A percentile compares a stretch with the other conserved stretches of the same genome.
Conservation (phyloP, 2,888 invertebrate genomes). For the Lepetodrilus schrolli region DNA sequence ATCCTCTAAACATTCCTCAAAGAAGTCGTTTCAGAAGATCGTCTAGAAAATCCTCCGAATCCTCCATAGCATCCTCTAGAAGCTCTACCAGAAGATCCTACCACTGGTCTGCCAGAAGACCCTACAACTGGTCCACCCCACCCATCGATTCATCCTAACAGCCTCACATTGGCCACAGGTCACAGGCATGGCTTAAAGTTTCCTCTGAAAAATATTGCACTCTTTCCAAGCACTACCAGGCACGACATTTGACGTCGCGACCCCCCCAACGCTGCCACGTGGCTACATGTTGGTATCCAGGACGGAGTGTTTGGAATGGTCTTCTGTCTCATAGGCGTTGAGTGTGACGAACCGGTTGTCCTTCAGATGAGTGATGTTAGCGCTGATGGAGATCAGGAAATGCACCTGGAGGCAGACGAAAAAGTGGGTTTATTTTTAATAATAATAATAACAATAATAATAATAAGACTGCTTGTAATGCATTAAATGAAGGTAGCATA, state of each 20-base stretch:
- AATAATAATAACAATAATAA: too few relatives aligned
- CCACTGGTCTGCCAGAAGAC: background rate
- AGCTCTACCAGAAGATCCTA: background rate
- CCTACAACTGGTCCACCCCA: background rate
- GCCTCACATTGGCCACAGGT: background rate
- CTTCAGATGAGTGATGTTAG: constrained; percentile 67
- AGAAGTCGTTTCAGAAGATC: too few relatives aligned
- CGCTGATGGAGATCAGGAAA: constrained; percentile 68
- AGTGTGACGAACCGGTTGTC: constrained; percentile 68
- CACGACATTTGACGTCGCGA: too few relatives aligned
- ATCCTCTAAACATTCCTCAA: background rate
- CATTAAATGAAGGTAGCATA: too few relatives aligned
- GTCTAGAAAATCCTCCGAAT: background rate
- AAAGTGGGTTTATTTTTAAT: too few relatives aligned
- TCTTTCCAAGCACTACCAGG: background rate
- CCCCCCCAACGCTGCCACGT: too few relatives aligned
- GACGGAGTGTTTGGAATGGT: constrained; percentile 66
- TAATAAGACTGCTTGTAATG: too few relatives aligned
- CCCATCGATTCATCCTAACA: background rate
- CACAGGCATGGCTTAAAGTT: constrained; percentile 14
- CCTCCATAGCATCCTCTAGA: background rate
- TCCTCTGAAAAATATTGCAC: constrained; percentile 19
- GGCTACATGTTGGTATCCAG: constrained; percentile 70
- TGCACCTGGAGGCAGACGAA: constrained; percentile 64
- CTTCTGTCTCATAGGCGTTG: constrained; percentile 64